Base-by-base conservation (phyloP, 2,888 invertebrate genomes). In the Bombyx huttoni region DNA sequence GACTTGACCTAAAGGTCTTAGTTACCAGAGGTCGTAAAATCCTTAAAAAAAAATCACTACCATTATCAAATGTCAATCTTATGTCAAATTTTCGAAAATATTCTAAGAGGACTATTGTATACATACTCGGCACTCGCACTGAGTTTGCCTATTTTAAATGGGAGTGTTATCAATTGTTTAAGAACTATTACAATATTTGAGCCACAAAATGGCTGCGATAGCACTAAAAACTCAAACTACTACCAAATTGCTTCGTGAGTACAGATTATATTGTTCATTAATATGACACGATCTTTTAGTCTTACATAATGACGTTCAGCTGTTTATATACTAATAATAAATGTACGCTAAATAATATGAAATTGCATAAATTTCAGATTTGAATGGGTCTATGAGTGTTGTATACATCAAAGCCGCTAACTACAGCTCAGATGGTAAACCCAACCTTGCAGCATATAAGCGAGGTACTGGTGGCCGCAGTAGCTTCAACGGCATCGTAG, bases 401-500 rank as follows among this genome's bases (percentile, higher is more conserved):
- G 69, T 88, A 68, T 89, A 85, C 69, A 78, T 87, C 60, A 86
- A 86, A 58, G 70, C 83, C 8, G 70, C 84, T 61, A 75, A 89
- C 53, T 92, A 91, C 66, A 90, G 90, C 64, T 84, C 89, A 0
- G 90, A 91, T 56, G 68, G 70, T 1, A 88, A 77, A 51, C 89
- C 89, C 56, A 93, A 93, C 78, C 70, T 92, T 52, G 90, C 94
- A 8, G 83, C 91, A 0, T 89, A 95, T 72, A 95, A 94, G 75
- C 89, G 94, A 58, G 97, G 96, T 34, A 95, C 96, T 14, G 97
- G 96, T 12, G 99, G 98, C 13, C 92, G 99, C 45, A 94, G 95
- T 62, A 98, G 98, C 70, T 99, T 99, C 79, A 99, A 95, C 84
- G 99, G 99, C 0, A 90, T 96, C 52, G 97, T 99, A 2, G 97